Base-by-base conservation (phyloP, 2,113 vertebrate genomes). In the Rhinoderma darwinii region DNA sequence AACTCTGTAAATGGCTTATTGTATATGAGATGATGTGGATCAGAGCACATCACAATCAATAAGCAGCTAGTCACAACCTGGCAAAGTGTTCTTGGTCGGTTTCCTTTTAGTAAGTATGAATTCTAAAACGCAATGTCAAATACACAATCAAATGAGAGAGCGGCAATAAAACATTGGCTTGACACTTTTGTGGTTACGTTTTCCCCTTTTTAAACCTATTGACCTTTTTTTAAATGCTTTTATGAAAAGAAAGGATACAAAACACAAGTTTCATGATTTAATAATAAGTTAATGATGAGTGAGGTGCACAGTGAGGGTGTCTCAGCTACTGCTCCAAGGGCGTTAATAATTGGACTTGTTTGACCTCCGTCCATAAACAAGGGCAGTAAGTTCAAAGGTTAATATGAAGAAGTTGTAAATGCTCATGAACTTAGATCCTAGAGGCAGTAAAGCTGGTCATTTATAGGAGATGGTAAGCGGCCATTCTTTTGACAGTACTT, bases 21-120 rank as follows among this genome's bases (percentile, higher is more conserved):
- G 89, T 92, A 91, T 90, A 93, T 94, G 89, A 91, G 89, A 89
- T 89, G 94, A 95, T 94, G 94, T 91, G 90, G 92, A 90, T 92
- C 88, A 88, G 92, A 93, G 90, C 89, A 77, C 90, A 82, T 90
- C 89, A 86, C 89, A 81, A 90, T 94, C 92, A 89, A 91, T 94
- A 96, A 92, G 91, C 92, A 91, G 92, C 88, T 78, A 89, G 87
- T 90, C 84, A 86, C 84, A 90, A 89, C 0, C 82, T 78, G 89
- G 88, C 56, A 84, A 90, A 92, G 86, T 91, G 88, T 89, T 92
- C 89, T 88, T 87, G 88, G 84, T 89, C 82, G 85, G 74, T 86
- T 88, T 90, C 87, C 56, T 84, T 86, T 90, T 89, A 88, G 88
- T 87, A 91, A 91, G 90, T 89, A 87, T 5, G 70, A 59, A 54